Conservation (phyloP, 92 coral and sea anemone genomes). For the Palythoa grandiflora region DNA sequence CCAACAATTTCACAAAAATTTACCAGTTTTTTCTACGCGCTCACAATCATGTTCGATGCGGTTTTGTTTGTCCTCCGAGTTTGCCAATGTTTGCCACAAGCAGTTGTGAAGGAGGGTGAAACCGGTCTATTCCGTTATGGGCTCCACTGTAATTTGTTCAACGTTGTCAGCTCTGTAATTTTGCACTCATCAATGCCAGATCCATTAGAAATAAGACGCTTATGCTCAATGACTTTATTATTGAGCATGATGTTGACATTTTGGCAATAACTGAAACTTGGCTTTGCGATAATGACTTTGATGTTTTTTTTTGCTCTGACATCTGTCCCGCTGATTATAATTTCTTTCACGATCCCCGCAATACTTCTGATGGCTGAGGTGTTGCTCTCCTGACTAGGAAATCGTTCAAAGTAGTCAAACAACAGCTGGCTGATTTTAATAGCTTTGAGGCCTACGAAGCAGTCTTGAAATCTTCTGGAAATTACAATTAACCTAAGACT, state of each 20-base stretch:
- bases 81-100: no score
- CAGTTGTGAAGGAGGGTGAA: no score
- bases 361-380: background rate
- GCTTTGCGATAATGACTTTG: constrained; percentile 12
- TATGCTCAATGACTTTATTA: constrained; percentile 44
- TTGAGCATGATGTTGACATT: constrained; percentile 42
- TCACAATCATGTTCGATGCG: no score
- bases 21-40: no score
- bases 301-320: constrained; percentile 20
- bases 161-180: constrained; percentile 42
- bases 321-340: background rate
- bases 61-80: no score
- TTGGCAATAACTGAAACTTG: constrained; percentile 53
- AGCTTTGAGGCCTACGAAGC: no score
- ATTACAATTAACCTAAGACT: no score
- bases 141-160: constrained; percentile 40
- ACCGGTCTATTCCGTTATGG: constrained; percentile 26
- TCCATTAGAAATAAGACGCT: background rate
- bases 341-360: background rate
- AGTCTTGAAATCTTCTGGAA: no score
- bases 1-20: no score
- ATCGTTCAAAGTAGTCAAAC: no score
- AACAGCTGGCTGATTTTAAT: no score
- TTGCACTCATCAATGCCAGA: constrained; percentile 4
- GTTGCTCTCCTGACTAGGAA: background rate